A percentile compares a stretch with the other conserved stretches of the same genome.
Conservation (phyloP, 2,888 invertebrate species). For the Pantelozetes paolii region DNA sequence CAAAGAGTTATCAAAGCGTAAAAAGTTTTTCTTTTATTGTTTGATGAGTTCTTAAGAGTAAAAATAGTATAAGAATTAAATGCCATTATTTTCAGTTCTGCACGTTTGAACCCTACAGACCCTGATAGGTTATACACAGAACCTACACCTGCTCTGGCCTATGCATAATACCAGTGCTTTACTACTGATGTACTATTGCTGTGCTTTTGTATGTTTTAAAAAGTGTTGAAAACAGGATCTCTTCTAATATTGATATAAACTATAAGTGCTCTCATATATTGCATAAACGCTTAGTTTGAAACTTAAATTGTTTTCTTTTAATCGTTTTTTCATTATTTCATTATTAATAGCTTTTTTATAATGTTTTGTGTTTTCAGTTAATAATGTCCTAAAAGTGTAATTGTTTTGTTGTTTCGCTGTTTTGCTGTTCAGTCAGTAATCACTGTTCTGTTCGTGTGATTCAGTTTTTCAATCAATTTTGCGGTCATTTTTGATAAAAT, state of each 20-base stretch:
- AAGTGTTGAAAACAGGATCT: constrained; percentile 25
- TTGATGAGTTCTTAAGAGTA: neutral
- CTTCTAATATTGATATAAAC: neutral
- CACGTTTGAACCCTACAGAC: constrained; percentile 23
- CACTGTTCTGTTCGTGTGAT: neutral
- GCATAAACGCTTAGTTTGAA: neutral
- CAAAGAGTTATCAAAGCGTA: constrained; percentile 27
- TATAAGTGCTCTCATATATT: neutral
- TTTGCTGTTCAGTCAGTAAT: too few relatives aligned
- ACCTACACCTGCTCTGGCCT: constrained; percentile 16
- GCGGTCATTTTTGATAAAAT: neutral
- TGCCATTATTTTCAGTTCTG: constrained; percentile 31
- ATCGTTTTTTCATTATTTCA: neutral
- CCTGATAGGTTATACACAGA: too few relatives aligned
- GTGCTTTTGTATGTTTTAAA: neutral
- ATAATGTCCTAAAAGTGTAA: constrained; percentile 7
- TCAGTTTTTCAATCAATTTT: constrained; percentile 20
- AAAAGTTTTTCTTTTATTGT: constrained; percentile 30
- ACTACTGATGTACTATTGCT: neutral
- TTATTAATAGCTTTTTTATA: neutral
- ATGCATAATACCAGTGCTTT: neutral
- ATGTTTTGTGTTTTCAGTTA: neutral
- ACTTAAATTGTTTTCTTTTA: constrained; percentile 6
- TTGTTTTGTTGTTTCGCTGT: neutral
- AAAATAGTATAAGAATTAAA: constrained; percentile 26